Conservation (phyloP, 2,113 vertebrate genomes). For the Ascaphus truei region DNA sequence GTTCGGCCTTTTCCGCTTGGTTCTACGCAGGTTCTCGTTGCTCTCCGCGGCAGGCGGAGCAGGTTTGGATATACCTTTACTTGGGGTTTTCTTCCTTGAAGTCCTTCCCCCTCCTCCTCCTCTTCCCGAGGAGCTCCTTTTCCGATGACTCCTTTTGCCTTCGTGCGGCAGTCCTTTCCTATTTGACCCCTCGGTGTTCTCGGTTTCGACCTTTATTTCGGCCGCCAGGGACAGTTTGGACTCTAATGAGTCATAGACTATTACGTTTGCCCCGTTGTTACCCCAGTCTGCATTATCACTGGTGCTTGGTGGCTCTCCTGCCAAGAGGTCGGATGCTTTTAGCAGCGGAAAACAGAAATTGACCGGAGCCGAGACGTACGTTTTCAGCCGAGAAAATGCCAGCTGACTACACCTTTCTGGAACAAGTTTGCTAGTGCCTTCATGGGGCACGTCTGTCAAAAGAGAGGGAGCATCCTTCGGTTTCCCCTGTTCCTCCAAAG, state of each 20-base stretch:
- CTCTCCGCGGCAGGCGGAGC: background rate
- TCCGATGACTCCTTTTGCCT: background rate
- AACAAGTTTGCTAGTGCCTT: background rate
- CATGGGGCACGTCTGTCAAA: background rate
- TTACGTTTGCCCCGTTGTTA: background rate
- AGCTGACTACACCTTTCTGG: constrained; percentile 49
- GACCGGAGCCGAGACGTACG: constrained; percentile 66
- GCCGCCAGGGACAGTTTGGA: constrained; percentile 31
- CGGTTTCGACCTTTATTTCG: constrained; percentile 23
- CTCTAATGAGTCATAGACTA: background rate
- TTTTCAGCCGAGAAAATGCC: constrained; percentile 54
- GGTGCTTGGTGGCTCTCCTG: constrained; percentile 42
- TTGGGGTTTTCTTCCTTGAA: background rate
- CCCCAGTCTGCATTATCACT: constrained; percentile 45
- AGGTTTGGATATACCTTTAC: constrained; percentile 16
- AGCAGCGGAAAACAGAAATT: constrained; percentile 59
- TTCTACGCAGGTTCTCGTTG: background rate
- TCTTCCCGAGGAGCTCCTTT: constrained; percentile 8
- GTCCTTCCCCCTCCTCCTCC: constrained; percentile 46
- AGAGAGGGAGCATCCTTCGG: background rate
- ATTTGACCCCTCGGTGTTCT: background rate
- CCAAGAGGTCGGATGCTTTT: constrained; percentile 56
- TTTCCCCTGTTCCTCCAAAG: background rate
- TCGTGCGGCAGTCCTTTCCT: background rate
- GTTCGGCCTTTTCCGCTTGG: constrained; percentile 3